Percentiles rank a stretch among this genome's conserved stretches.
These are phyloP conservation scores for Euphydryas editha DNA, from an alignment of 2,888 invertebrate genomes.

Conservation along the genomic window DNA sequence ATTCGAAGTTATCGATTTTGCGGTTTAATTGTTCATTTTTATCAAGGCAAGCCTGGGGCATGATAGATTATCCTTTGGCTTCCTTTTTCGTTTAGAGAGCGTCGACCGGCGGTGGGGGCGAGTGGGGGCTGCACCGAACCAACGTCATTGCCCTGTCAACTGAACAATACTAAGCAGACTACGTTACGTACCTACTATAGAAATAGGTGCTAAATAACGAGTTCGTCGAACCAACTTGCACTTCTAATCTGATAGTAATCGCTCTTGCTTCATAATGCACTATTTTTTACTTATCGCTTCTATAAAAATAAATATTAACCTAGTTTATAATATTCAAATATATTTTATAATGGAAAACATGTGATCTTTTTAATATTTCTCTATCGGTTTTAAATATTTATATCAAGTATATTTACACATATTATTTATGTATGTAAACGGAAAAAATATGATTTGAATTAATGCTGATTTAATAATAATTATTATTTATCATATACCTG, in stretches of 20 bases:
- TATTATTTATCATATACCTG: too few relatives aligned
- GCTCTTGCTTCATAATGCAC: constrained; percentile 12
- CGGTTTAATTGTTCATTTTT: constrained; percentile 81
- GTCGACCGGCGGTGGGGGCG: constrained; percentile 78
- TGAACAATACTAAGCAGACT: constrained; percentile 81
- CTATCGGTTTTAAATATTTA: too few relatives aligned
- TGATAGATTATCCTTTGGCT: constrained; percentile 82
- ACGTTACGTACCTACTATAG: constrained; percentile 67
- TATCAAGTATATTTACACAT: too few relatives aligned
- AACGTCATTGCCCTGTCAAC: constrained; percentile 83
- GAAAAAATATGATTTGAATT: too few relatives aligned
- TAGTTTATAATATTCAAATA: background rate
- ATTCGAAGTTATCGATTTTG: constrained; percentile 70
- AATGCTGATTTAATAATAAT: too few relatives aligned
- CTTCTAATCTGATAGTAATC: constrained; percentile 28
- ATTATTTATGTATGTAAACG: too few relatives aligned
- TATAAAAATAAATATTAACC: background rate
- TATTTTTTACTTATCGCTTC: background rate
- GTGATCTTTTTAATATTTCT: too few relatives aligned
- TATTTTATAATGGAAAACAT: background rate
- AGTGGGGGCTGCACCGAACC: constrained; percentile 62
- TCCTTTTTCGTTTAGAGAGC: constrained; percentile 82
- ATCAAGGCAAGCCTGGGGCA: constrained; percentile 78
- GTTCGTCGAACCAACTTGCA: constrained; percentile 60
- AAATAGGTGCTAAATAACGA: constrained; percentile 66